Evolutionary conservation across 2,888 invertebrate genomes (phyloP).

Genomic region (Apamea sordens): DNA sequence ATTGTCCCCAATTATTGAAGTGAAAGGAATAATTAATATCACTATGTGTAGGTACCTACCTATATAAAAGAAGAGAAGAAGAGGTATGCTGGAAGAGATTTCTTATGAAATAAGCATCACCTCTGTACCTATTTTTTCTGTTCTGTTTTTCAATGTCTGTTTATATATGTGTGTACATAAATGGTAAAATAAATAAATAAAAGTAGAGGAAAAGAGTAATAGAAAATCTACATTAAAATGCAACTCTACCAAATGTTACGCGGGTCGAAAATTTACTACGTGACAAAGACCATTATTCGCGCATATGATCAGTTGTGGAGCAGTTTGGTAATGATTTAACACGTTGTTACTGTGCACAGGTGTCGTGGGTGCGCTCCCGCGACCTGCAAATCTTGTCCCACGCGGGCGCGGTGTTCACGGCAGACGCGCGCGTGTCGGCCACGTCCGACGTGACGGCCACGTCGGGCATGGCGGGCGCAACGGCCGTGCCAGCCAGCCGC

Average conservation of each 20-base stretch:
- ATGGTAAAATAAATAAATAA: no score
- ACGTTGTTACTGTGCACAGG: constrained; percentile 82
- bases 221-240: not conserved
- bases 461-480: not conserved
- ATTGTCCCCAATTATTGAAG: no score
- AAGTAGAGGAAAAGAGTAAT: no score
- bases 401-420: constrained; percentile 92
- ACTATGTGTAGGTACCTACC: no score
- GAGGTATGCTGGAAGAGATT: no score
- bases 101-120: no score
- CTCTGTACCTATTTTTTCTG: no score
- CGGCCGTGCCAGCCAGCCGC: constrained; percentile 82
- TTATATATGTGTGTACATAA: no score
- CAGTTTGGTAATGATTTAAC: not conserved
- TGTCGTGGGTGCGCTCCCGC: constrained; percentile 93
- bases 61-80: no score
- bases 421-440: constrained; percentile 92
- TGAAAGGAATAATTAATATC: no score
- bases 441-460: constrained; percentile 79
- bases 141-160: no score
- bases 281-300: not conserved
- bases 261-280: not conserved
- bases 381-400: constrained; percentile 93
- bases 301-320: not conserved
- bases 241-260: not conserved